Percentiles rank a stretch among this genome's conserved stretches.
phyloP scores from a whole-genome alignment of 1,140 invertebrate species.

The Aleiodes sp. region DNA sequence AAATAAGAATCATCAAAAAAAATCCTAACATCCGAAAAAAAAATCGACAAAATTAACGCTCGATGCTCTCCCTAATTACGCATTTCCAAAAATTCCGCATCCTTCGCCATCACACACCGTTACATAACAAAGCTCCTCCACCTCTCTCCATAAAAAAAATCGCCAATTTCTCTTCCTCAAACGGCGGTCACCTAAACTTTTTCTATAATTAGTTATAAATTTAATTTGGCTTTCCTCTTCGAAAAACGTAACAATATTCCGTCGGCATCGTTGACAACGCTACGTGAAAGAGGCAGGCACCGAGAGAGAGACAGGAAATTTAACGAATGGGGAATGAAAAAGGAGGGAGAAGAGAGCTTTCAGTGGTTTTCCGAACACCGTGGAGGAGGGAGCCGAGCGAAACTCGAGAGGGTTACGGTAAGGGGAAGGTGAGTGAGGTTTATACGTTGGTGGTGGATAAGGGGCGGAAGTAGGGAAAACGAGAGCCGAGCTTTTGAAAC shows the following conservation, averaged over 20 bases:
- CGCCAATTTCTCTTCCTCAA: too few species aligned
- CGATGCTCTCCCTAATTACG: not conserved
- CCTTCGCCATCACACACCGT: not conserved
- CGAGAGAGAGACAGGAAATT: slow-evolving; percentile 1
- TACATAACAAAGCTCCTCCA: slow-evolving; percentile 30
- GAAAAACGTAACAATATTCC: slow-evolving; percentile 55
- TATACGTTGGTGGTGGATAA: slow-evolving; percentile 30
- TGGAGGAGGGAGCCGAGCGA: not conserved
- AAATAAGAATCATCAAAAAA: too few species aligned
- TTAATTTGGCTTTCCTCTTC: slow-evolving; percentile 50
- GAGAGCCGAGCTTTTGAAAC: slow-evolving; percentile 23
- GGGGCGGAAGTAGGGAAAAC: slow-evolving; percentile 36
- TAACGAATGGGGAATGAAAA: slow-evolving; percentile 8
- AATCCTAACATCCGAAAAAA: too few species aligned
- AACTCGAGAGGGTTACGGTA: not conserved
- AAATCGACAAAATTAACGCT: too few species aligned
- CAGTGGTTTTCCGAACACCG: slow-evolving; percentile 9
- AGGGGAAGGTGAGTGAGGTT: slow-evolving; percentile 10
- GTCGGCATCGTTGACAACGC: slow-evolving; percentile 40
- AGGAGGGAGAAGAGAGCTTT: not conserved
- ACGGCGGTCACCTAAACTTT: slow-evolving; percentile 60
- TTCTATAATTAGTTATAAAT: slow-evolving; percentile 64
- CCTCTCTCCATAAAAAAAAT: too few species aligned
- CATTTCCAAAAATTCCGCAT: not conserved
- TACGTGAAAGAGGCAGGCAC: not conserved